A percentile compares a stretch with the other conserved stretches of the same genome.
These are phyloP conservation scores for Anisognathus igniventris DNA, from an alignment of 2,797 vertebrate genomes.

Conservation along the genomic window DNA sequence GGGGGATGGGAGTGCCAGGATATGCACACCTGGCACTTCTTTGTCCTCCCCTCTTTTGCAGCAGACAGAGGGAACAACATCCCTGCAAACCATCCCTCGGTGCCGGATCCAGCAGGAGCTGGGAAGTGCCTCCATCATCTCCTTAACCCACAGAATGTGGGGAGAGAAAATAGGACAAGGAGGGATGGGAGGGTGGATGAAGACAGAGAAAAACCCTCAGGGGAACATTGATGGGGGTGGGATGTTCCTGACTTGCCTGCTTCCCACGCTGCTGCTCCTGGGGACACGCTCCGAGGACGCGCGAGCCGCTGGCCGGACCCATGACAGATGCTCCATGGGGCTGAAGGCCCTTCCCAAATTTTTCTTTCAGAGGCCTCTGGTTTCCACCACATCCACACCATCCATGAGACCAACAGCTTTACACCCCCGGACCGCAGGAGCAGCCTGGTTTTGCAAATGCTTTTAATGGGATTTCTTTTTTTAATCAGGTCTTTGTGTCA, in stretches of 20 bases:
- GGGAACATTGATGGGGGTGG: neutral
- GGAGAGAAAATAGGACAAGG: neutral
- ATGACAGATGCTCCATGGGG: slow-evolving; percentile 54
- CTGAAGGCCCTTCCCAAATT: neutral
- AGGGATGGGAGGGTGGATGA: neutral
- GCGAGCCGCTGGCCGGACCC: neutral
- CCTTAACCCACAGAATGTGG: neutral
- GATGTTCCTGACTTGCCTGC: slow-evolving; percentile 39
- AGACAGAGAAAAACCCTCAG: neutral
- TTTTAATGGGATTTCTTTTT: slow-evolving; percentile 61
- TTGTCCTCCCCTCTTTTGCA: neutral
- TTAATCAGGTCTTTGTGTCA: slow-evolving; percentile 60
- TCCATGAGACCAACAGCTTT: neutral
- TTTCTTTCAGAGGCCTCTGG: neutral
- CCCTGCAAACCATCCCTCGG: accelerated
- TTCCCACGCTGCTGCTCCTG: slow-evolving; percentile 45
- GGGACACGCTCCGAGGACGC: neutral
- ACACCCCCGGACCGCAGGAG: neutral
- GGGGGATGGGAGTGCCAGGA: neutral
- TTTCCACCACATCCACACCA: neutral
- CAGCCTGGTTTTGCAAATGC: slow-evolving; percentile 43
- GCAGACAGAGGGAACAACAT: neutral
- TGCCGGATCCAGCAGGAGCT: accelerated
- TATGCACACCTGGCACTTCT: neutral
- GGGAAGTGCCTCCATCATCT: no score